A percentile compares a stretch with the other conserved stretches of the same genome.
Evolutionary conservation across 2,888 invertebrate genomes (phyloP).

Genomic region (Tricholauxania praeusta): DNA sequence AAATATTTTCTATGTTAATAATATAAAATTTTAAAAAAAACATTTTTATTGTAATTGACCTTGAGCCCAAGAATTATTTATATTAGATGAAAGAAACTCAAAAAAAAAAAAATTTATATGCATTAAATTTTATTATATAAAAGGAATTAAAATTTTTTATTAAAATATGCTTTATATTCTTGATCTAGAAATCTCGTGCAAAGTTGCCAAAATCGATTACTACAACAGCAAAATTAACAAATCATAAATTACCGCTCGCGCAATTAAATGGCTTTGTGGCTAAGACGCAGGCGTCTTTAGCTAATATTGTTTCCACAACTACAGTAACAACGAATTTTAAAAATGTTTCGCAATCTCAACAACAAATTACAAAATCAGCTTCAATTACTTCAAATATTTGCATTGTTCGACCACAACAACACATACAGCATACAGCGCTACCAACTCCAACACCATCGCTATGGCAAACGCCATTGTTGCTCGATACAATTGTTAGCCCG

Average conservation of each 20-base stretch:
- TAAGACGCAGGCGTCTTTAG: conserved; percentile 59
- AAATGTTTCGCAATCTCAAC: conserved; percentile 60
- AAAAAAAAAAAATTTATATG: too few species aligned
- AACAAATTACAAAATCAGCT: conserved; percentile 49
- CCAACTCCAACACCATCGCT: conserved; percentile 59
- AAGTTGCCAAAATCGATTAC: conserved; percentile 11
- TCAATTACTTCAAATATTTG: conserved; percentile 56
- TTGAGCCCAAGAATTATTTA: too few species aligned
- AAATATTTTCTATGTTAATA: too few species aligned
- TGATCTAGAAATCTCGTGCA: conserved; percentile 21
- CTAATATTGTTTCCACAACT: conserved; percentile 38
- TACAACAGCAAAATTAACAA: conserved; percentile 35
- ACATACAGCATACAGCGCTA: conserved; percentile 47
- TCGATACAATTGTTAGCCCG: conserved; percentile 57
- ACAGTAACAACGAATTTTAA: conserved; percentile 53
- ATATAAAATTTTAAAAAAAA: too few species aligned
- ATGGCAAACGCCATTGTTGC: conserved; percentile 62
- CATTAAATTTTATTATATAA: too few species aligned
- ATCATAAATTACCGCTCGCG: conserved; percentile 45
- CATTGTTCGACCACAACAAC: conserved; percentile 60
- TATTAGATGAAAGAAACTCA: too few species aligned
- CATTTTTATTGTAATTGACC: too few species aligned
- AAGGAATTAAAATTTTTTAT: not conserved
- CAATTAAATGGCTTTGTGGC: conserved; percentile 52
- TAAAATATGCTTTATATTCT: too few species aligned